phyloP scores from a whole-genome alignment of 2,797 vertebrate genomes.

The Choloepus didactylus region DNA sequence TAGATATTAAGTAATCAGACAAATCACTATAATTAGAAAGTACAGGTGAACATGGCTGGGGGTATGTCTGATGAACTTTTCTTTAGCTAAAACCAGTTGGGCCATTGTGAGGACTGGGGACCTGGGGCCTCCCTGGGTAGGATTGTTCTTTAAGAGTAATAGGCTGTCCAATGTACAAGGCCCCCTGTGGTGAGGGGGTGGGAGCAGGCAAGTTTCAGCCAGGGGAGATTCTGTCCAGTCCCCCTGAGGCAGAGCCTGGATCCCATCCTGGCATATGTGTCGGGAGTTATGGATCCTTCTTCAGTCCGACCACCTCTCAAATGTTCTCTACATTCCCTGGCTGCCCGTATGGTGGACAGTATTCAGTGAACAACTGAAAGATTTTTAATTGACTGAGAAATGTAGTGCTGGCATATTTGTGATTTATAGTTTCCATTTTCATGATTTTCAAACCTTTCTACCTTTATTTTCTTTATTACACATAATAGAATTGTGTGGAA shows the following conservation, averaged over 20 bases:
- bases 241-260: neutral
- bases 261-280: neutral
- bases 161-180: neutral
- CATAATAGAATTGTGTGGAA: neutral
- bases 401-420: neutral
- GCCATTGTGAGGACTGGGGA: neutral
- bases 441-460: neutral
- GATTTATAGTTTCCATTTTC: neutral
- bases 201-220: neutral
- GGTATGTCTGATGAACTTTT: neutral
- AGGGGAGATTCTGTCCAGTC: neutral
- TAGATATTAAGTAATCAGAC: neutral
- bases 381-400: neutral
- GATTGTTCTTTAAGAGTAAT: neutral
- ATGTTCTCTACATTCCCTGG: neutral
- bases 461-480: neutral
- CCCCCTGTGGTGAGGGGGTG: neutral
- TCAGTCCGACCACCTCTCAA: neutral
- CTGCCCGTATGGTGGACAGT: neutral
- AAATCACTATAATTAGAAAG: neutral
- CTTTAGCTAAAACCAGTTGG: neutral
- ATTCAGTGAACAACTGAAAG: neutral
- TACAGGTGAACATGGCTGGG: too few relatives aligned
- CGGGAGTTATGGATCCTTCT: neutral
- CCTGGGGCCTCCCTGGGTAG: neutral